Evolutionary conservation across 1,140 invertebrate genomes (phyloP).

Genomic region (Drosophila lowei): DNA sequence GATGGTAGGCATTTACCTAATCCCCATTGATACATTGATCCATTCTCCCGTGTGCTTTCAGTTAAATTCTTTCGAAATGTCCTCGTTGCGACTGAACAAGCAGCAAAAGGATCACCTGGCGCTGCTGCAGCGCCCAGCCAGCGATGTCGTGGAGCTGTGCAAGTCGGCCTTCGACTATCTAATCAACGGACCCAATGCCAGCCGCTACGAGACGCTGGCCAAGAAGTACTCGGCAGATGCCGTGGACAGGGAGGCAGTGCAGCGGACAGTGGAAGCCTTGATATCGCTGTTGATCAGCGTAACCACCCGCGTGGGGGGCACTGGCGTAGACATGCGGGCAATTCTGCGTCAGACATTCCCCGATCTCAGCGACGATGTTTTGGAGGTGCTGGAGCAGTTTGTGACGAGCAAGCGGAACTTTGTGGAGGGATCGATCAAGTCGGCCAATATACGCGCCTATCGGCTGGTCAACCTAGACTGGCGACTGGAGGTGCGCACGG

Average conservation of each 20-base stretch:
- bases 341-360: conserved; percentile 52
- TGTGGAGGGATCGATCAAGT: conserved; percentile 78
- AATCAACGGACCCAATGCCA: conserved; percentile 61
- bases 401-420: conserved; percentile 72
- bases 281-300: conserved; percentile 73
- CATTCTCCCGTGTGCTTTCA: neutral
- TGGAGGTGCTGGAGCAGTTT: conserved; percentile 72
- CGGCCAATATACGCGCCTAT: conserved; percentile 75
- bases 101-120: conserved; percentile 59
- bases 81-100: conserved; percentile 56
- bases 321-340: conserved; percentile 22
- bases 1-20: too few relatives aligned
- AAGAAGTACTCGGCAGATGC: conserved; percentile 43
- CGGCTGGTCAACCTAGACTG: conserved; percentile 74
- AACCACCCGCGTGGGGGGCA: conserved; percentile 49
- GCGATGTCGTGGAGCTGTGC: conserved; percentile 70
- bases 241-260: conserved; percentile 35
- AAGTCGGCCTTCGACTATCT: conserved; percentile 78
- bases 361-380: conserved; percentile 50
- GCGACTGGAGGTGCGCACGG: conserved; percentile 74
- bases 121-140: conserved; percentile 53
- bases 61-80: conserved; percentile 26
- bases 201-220: conserved; percentile 60
- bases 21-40: too few relatives aligned
- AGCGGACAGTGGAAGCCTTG: conserved; percentile 65